Evolutionary conservation across 2,888 invertebrate species (phyloP), one percentile per base, ranked within the genome.

Genomic region (Volucella inflata): DNA sequence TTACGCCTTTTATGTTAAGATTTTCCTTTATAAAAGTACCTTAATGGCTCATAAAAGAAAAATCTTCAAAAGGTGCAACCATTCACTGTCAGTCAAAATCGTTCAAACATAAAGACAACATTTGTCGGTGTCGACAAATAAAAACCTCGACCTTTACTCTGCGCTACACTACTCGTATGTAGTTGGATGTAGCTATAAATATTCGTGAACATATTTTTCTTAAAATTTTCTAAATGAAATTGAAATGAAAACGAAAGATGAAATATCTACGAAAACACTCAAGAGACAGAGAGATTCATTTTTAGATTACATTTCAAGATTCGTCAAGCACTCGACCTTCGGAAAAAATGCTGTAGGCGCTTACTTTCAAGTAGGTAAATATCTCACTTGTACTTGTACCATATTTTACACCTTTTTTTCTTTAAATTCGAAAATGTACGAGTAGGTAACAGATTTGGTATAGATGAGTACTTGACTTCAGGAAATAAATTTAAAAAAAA

Each of bases 261-360:
- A 17, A 14, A 21, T 30, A 21, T 17, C 2, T 3, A 48, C n/a
- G 36, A 17, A 53, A 67, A 16, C 50, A 76, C 59, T 76, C 67
- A 12, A 62, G 16, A 57, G 38, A 30, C 30, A 30, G 30, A 3
- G 30, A 30, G 30, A 30, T 30, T 38, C 74, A 50, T 30, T 67
- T 75, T 67, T 59, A 75, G 65, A 67, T 14, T 44, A 70, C 38
- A 57, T 65, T 65, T 75, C 50, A 50, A 40, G 40, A 74, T 65
- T 36, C 53, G 60, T 76, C 76, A 77, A 42, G 21, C 48, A 48
- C 77, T 70, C 70, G 77, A 77, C 68, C 77, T 77, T 77, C 68
- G 53, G 9, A 51, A 62, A 42, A 67, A 76, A 76, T 68, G 51
- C 59, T 64, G 53, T 75, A 46, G 72, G 60, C 42, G 55, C 21